Evolutionary conservation across 1,140 invertebrate genomes (phyloP).

Genomic region (Marisa cornuarietis): DNA sequence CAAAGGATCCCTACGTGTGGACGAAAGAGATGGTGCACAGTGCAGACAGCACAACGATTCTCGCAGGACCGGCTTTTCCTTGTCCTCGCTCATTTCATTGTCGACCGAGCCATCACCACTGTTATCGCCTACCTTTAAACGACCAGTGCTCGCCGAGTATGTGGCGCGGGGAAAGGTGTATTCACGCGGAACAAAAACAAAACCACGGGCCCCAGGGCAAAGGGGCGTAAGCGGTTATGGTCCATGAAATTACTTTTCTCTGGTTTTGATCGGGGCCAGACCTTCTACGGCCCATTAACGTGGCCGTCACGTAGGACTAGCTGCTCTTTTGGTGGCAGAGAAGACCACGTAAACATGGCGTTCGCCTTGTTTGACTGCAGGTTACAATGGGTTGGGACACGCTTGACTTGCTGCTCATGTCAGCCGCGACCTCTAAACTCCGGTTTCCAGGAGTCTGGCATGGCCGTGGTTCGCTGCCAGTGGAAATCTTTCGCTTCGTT

Average conservation of each 20-base stretch:
- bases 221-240: neutral
- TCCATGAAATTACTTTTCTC: constrained; percentile 2
- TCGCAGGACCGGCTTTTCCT: too few species aligned
- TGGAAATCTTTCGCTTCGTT: too few species aligned
- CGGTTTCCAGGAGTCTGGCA: neutral
- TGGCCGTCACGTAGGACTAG: neutral
- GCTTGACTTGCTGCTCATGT: neutral
- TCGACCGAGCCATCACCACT: too few species aligned
- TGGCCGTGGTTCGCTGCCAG: too few species aligned
- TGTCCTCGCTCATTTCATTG: too few species aligned
- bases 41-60: too few species aligned
- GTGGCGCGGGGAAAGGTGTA: neutral
- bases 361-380: neutral
- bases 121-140: too few species aligned
- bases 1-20: neutral
- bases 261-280: neutral
- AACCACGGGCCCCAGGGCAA: neutral
- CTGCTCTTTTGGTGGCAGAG: neutral
- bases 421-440: neutral
- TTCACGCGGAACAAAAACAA: constrained; percentile 10
- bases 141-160: too few species aligned
- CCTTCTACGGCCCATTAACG: neutral
- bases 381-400: neutral
- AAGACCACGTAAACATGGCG: neutral
- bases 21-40: too few species aligned